phyloP scores from a whole-genome alignment of 2,888 invertebrate genomes.

The Seira ritae region DNA sequence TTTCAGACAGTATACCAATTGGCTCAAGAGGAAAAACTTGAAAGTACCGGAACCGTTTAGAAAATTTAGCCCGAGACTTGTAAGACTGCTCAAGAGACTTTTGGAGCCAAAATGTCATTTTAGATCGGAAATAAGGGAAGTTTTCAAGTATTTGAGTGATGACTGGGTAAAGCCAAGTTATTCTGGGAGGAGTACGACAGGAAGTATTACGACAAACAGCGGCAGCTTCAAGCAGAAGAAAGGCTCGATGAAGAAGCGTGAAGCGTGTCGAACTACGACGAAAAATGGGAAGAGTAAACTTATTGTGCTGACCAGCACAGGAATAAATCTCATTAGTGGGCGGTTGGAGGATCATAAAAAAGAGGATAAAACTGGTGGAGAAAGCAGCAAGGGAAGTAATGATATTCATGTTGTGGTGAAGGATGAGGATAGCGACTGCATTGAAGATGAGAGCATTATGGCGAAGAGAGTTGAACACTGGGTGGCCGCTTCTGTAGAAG shows the following conservation, averaged over 20 bases:
- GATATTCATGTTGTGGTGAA: too few relatives aligned
- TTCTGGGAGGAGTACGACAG: slow-evolving; percentile 3
- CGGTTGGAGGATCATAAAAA: too few relatives aligned
- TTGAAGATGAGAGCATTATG: slow-evolving; percentile 33
- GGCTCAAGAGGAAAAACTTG: slow-evolving; percentile 81
- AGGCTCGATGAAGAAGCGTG: neutral
- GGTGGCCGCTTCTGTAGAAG: slow-evolving; percentile 20
- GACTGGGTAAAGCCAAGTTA: slow-evolving; percentile 76
- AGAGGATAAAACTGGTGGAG: too few relatives aligned
- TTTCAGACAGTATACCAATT: slow-evolving; percentile 80
- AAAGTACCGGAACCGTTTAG: slow-evolving; percentile 79
- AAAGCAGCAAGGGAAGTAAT: too few relatives aligned
- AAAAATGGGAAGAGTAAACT: slow-evolving; percentile 21
- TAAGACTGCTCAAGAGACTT: slow-evolving; percentile 83
- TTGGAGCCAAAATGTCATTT: slow-evolving; percentile 83
- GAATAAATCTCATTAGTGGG: slow-evolving; percentile 14
- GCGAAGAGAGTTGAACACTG: slow-evolving; percentile 35
- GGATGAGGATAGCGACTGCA: slow-evolving; percentile 15
- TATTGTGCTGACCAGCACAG: slow-evolving; percentile 18
- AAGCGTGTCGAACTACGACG: too few relatives aligned
- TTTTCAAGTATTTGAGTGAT: slow-evolving; percentile 80
- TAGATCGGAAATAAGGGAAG: slow-evolving; percentile 80
- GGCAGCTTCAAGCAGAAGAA: slow-evolving; percentile 13
- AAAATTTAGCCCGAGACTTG: slow-evolving; percentile 82
- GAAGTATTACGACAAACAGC: neutral